Percentiles rank a stretch among this genome's conserved stretches.
These are phyloP conservation scores for Peribatodes rhomboidaria DNA, from an alignment of 2,888 invertebrate genomes.

Conservation along the genomic window DNA sequence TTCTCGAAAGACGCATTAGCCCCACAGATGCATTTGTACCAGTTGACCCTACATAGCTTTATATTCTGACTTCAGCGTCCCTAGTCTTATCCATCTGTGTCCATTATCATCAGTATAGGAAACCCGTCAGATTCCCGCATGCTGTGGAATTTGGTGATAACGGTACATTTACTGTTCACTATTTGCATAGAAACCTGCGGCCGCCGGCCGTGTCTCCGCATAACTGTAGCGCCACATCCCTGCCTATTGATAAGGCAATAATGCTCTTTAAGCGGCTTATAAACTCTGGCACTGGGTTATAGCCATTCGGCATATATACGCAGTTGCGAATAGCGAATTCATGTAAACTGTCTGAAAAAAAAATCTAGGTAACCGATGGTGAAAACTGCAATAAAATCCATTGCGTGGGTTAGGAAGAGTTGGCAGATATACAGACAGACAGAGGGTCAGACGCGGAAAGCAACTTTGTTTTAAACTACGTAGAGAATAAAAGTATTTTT, in stretches of 20 bases:
- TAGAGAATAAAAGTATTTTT: not conserved
- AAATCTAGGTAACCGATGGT: too few species aligned
- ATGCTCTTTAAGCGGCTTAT: not conserved
- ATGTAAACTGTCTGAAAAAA: too few species aligned
- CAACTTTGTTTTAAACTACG: too few species aligned
- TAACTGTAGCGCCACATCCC: conserved; percentile 31
- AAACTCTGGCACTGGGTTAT: too few species aligned
- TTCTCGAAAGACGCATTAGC: too few species aligned
- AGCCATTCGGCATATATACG: too few species aligned
- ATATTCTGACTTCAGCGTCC: not conserved
- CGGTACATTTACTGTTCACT: conserved; percentile 48
- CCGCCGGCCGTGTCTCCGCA: conserved; percentile 22
- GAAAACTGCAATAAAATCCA: too few species aligned
- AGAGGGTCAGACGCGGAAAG: too few species aligned
- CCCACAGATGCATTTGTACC: not conserved
- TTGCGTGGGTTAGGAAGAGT: too few species aligned
- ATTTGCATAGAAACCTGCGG: conserved; percentile 46
- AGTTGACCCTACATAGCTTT: not conserved
- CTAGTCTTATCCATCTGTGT: conserved; percentile 5
- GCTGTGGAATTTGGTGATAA: conserved; percentile 49
- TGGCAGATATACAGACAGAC: too few species aligned
- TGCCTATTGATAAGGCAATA: not conserved
- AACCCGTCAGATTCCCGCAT: conserved; percentile 47
- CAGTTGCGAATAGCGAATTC: too few species aligned
- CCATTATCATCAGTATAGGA: conserved; percentile 20